Evolutionary conservation across 2,888 invertebrate genomes (phyloP).

Genomic region (Heliconius hortense): DNA sequence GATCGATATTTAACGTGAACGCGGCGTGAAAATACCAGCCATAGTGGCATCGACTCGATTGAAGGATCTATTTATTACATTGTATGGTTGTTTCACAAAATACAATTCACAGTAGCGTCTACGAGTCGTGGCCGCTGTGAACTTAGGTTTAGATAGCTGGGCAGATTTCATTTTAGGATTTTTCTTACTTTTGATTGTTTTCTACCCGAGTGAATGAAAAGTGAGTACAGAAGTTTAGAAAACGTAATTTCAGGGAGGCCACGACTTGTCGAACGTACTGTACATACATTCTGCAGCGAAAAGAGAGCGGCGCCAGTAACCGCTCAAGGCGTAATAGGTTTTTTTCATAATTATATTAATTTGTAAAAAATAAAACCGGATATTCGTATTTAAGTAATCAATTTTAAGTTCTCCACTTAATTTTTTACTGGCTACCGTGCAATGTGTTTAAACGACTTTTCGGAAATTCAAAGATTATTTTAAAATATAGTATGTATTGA

Average conservation of each 20-base stretch:
- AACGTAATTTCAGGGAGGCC: neutral
- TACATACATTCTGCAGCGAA: neutral
- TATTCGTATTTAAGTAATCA: conserved; percentile 11
- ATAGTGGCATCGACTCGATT: conserved; percentile 22
- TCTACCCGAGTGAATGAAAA: no score
- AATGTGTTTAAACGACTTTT: neutral
- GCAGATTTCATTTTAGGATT: neutral
- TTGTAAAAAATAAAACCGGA: conserved; percentile 17
- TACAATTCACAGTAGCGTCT: no score
- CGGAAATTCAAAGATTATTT: neutral
- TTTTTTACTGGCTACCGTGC: conserved; percentile 10
- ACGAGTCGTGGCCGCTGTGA: no score
- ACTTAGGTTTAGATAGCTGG: neutral
- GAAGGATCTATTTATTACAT: conserved; percentile 20
- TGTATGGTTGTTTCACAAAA: conserved; percentile 7
- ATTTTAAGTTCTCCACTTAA: neutral
- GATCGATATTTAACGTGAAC: conserved; percentile 15
- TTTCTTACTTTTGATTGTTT: neutral
- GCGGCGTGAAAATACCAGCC: neutral
- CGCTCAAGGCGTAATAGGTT: conserved; percentile 16
- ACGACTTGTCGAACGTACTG: neutral
- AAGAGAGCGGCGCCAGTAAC: conserved; percentile 26
- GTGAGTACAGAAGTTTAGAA: no score
- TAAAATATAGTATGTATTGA: conserved; percentile 4
- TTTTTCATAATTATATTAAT: conserved; percentile 20